Base-by-base conservation (phyloP, 2,888 invertebrate species). In the Leuctra nigra region DNA sequence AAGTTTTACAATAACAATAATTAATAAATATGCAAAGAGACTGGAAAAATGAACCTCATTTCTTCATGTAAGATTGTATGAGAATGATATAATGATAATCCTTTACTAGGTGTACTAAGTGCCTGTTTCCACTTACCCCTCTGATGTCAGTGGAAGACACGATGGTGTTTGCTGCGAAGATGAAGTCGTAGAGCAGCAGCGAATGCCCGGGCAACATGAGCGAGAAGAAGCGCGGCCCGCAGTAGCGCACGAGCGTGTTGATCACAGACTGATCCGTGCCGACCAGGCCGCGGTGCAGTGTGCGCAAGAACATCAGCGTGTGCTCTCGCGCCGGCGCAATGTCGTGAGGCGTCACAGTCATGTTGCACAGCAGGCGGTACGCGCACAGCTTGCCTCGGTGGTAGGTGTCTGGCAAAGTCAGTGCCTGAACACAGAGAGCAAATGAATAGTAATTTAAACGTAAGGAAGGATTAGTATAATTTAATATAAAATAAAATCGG, bases 121-220 rank as follows among this genome's bases (percentile, higher is more conserved):
- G n/a, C n/a, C n/a, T 16, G 14, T 36, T 36, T 11, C 13, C 22
- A 65, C 67, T 65, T 65, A 77, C 77, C 67, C 71, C 71, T 67
- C 70, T 72, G 53, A 87, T 80, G 68, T 93, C 93, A 13, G 84
- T 79, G 14, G 87, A 86, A 65, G 89, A 88, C 58, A 95, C 78
- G 61, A 96, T 84, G 18, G 88, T 84, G 59, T 91, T 90, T 62
- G 92, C 90, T 7, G 94, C 94, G 67, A 91, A 88, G 33, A 96
- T 87, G 65, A 95, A 86, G 75, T 96, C 95, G 55, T 93, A 74
- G 52, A 93, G 75, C 1, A 97, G 75, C 55, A 96, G 75, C 1
- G 93, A 88, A 66, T 90, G 88, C 0, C 96, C 96, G 38, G 93
- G 92, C 44, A 96, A 75, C 61, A 91, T 86, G 29, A 92, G 75